phyloP scores from a whole-genome alignment of 2,797 vertebrate genomes.

The Euphonia xanthogaster region DNA sequence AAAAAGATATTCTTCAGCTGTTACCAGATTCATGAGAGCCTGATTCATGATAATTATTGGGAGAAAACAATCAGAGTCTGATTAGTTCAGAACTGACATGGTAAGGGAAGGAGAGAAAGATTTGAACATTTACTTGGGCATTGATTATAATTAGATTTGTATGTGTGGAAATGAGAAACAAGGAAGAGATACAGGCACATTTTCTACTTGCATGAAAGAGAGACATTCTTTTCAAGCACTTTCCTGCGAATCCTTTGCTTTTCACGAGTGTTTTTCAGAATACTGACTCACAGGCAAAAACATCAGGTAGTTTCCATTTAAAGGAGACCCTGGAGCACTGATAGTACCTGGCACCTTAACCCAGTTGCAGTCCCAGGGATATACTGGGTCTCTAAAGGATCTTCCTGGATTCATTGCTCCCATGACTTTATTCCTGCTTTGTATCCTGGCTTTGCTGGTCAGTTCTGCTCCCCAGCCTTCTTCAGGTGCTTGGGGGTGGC shows the following conservation, averaged over 20 bases:
- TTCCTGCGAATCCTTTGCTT: background rate
- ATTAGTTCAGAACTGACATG: background rate
- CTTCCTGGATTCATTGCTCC: background rate
- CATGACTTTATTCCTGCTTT: background rate
- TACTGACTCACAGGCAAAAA: background rate
- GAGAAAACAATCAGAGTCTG: background rate
- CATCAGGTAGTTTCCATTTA: background rate
- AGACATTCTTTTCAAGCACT: background rate
- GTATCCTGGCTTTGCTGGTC: background rate
- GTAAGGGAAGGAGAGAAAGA: background rate
- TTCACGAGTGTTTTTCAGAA: background rate
- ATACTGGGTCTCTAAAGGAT: background rate
- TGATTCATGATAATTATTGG: background rate
- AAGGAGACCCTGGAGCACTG: background rate
- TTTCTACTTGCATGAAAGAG: background rate
- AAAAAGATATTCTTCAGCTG: conserved; percentile 1
- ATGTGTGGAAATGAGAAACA: background rate
- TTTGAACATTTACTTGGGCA: background rate
- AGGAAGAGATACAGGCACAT: background rate
- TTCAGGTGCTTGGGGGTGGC: background rate
- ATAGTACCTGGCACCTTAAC: background rate
- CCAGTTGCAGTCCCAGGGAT: background rate
- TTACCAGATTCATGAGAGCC: background rate
- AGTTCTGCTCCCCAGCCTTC: background rate
- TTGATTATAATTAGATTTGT: background rate